Evolutionary conservation across 2,797 vertebrate genomes (phyloP).

Genomic region (Semotilus atromaculatus): DNA sequence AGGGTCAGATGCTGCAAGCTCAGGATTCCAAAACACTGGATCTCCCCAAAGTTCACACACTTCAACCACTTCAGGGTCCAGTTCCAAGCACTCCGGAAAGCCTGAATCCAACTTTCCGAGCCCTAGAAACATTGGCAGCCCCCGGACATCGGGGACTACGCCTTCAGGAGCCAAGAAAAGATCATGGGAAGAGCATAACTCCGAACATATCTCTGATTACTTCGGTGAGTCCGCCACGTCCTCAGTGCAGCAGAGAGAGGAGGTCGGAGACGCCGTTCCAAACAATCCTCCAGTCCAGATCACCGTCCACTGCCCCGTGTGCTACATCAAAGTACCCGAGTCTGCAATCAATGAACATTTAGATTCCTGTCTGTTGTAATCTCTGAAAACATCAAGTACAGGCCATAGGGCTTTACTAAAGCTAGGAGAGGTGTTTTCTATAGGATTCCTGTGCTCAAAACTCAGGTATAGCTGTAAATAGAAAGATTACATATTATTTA

Average conservation of each 20-base stretch:
- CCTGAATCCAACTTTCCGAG: conserved; percentile 28
- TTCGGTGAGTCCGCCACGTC: conserved; percentile 58
- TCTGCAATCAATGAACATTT: conserved; percentile 89
- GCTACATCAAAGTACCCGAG: conserved; percentile 78
- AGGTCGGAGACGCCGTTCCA: not conserved
- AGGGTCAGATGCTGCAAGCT: conserved; percentile 18
- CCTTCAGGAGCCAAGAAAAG: conserved; percentile 68
- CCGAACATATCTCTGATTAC: conserved; percentile 67
- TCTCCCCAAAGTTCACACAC: conserved; percentile 30
- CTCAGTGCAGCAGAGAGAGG: conserved; percentile 31
- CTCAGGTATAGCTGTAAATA: not conserved
- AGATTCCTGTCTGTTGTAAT: conserved; percentile 84
- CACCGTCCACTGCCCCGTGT: conserved; percentile 89
- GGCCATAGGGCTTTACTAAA: not conserved
- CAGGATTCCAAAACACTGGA: conserved; percentile 1
- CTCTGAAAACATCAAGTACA: not conserved
- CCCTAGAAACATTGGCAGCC: conserved; percentile 29
- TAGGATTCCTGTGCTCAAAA: not conserved
- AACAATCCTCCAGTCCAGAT: conserved; percentile 26
- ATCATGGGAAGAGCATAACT: conserved; percentile 62
- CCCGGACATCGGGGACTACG: conserved; percentile 23
- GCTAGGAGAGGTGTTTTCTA: not conserved
- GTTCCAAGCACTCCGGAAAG: conserved; percentile 56
- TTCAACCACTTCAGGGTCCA: conserved; percentile 13
- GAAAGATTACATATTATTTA: not conserved